Percentiles rank a stretch among this genome's conserved stretches.
Evolutionary conservation across 2,797 vertebrate species (phyloP).

Genomic region (Pteronotus mesoamericanus): DNA sequence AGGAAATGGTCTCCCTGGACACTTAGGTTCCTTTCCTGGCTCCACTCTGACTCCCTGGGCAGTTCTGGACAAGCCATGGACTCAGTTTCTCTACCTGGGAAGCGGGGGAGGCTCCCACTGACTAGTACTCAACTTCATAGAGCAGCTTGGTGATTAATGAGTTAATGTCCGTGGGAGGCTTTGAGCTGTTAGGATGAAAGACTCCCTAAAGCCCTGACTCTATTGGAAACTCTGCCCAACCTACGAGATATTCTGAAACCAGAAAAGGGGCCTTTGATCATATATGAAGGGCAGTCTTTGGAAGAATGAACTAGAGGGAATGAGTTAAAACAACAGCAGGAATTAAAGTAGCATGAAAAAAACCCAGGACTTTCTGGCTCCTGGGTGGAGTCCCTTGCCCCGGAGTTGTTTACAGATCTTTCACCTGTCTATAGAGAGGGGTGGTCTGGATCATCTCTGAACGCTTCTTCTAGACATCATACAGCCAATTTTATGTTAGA

Average conservation of each 20-base stretch:
- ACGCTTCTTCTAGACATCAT: conserved; percentile 5
- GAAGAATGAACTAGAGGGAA: conserved; percentile 51
- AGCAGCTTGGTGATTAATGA: conserved; percentile 75
- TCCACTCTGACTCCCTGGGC: conserved; percentile 73
- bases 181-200: conserved; percentile 78
- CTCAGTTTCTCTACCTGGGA: conserved; percentile 76
- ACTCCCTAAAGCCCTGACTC: conserved; percentile 71
- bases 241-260: conserved; percentile 74
- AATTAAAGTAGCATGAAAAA: conserved; percentile 53
- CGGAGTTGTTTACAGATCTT: conserved; percentile 30
- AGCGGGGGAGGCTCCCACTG: conserved; percentile 70
- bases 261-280: conserved; percentile 76
- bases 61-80: conserved; percentile 74
- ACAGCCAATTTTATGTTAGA: background rate
- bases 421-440: background rate
- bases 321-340: conserved; percentile 60
- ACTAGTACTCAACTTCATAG: conserved; percentile 74
- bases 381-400: conserved; percentile 5
- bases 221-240: conserved; percentile 74
- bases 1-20: conserved; percentile 55
- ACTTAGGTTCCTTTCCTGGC: conserved; percentile 57
- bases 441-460: background rate
- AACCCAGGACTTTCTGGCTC: conserved; percentile 60
- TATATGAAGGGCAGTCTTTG: conserved; percentile 66
- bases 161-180: conserved; percentile 76